Evolutionary conservation across 1,140 invertebrate genomes (phyloP), one percentile per base, ranked within the genome.

Genomic region (Drosophila pseudoananassae): DNA sequence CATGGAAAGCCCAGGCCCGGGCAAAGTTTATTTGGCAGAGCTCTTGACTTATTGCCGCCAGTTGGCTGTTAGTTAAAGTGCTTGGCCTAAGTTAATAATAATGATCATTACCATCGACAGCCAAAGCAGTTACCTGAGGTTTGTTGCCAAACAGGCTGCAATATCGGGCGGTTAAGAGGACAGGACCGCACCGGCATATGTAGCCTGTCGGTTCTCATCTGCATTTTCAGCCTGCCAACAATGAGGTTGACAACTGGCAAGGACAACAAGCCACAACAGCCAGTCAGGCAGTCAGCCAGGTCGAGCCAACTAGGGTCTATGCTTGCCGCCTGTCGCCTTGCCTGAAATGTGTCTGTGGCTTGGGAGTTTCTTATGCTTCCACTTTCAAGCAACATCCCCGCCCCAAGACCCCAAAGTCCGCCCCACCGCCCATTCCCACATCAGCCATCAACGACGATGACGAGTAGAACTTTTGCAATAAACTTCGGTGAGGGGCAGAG

Each of bases 31-130:
- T 76, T 69, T 64, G 54, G 55, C 55, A 61, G 63, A 56, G 29
- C 57, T 58, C 72, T 65, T 84, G 80, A 66, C 52, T 68, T 83
- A 72, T 53, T 45, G 47, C 53, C 51, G 61, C 43, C 72, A 69
- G 79, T 77, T 80, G 63, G 38, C 68, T 77, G 76, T 73, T 63
- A 58, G 64, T 76, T 78, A 59, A 77, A 84, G 81, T 74, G 76
- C 68, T 60, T 55, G 58, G 46, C 47, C 33, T 87, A 85, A 78
- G 65, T 81, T 87, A 85, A 85, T 87, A 87, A 85, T 77, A 87
- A 85, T 77, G 77, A 85, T 85, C 64, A 85, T 81, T 87, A 87
- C 50, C 81, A 85, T 85, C 76, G 82, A 85, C 54, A 60, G 69
- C 71, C 54, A 38, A 29, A 36, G 45, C 47, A 55, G 23, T 25